phyloP scores from a whole-genome alignment of 2,113 vertebrate genomes.

The Noctilio leporinus region DNA sequence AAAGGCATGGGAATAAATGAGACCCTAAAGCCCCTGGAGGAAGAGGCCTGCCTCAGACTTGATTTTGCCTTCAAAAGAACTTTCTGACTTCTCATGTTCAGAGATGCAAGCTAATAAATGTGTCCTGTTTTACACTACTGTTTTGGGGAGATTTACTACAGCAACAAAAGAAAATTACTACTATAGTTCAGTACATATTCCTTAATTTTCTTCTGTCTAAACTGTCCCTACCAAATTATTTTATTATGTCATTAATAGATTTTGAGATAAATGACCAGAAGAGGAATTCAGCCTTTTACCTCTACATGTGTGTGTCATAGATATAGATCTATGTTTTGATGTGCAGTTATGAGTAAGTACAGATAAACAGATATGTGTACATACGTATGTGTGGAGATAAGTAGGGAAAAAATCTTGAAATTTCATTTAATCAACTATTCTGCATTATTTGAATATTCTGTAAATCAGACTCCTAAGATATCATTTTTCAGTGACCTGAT shows the following conservation, averaged over 20 bases:
- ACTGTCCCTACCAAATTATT: not conserved
- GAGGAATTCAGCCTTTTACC: not conserved
- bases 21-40: not conserved
- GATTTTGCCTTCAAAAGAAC: not conserved
- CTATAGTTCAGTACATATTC: not conserved
- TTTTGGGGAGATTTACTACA: not conserved
- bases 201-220: not conserved
- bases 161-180: not conserved
- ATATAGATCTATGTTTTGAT: not conserved
- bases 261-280: not conserved
- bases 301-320: not conserved
- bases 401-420: not conserved
- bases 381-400: not conserved
- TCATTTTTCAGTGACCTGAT: not conserved
- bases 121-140: not conserved
- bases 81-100: not conserved
- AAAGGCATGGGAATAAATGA: not conserved
- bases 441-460: not conserved
- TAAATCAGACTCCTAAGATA: not conserved
- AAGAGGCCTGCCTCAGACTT: not conserved
- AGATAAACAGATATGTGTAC: not conserved
- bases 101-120: not conserved
- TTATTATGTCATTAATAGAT: not conserved
- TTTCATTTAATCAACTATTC: not conserved
- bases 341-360: not conserved